Evolutionary conservation across 2,888 invertebrate species (phyloP), one percentile per base, ranked within the genome.

Genomic region (Gnatocerus cornutus): DNA sequence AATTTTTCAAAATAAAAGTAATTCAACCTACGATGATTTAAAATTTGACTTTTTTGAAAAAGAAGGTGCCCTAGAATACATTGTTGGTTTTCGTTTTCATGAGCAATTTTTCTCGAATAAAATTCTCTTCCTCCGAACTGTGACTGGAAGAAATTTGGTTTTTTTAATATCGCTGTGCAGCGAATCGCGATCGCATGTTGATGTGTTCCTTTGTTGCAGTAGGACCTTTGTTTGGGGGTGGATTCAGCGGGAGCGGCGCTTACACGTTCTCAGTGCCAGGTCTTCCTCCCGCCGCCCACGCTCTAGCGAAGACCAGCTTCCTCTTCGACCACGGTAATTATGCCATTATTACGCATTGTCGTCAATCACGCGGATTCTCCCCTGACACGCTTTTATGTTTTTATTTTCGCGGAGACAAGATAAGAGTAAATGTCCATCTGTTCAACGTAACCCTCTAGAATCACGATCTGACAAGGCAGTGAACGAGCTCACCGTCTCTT

Each of bases 281-380:
- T 41, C 80, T 85, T 48, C 84, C 84, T 30, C 78, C 81, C 69
- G 84, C 84, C 63, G 84, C 84, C 48, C 84, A 85, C 70, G 81
- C 82, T 46, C 79, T 84, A 61, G 80, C 81, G 72, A 85, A 85
- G 78, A 83, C 82, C 67, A 82, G 82, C 70, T 84, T 85, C 71
- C 83, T 84, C 78, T 84, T 85, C 79, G 85, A 85, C 75, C 84
- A 84, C 74, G 85, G 85, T 85, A 82, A 84, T 76, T 78, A 74
- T 72, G 70, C 55, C 68, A 73, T 74, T 72, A 73, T 72, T 74
- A 69, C 13, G 64, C 53, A 64, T 71, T 64, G 48, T 68, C 70
- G 70, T 66, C 63, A 56, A 66, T 66, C 68, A 68, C 45, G 12
- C 33, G 56, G 48, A 27, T 39, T 14, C 53, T 21, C 66, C 58